A percentile compares a stretch with the other conserved stretches of the same genome.
Conservation (phyloP, 2,113 vertebrate species). For the Oriolus oriolus region DNA sequence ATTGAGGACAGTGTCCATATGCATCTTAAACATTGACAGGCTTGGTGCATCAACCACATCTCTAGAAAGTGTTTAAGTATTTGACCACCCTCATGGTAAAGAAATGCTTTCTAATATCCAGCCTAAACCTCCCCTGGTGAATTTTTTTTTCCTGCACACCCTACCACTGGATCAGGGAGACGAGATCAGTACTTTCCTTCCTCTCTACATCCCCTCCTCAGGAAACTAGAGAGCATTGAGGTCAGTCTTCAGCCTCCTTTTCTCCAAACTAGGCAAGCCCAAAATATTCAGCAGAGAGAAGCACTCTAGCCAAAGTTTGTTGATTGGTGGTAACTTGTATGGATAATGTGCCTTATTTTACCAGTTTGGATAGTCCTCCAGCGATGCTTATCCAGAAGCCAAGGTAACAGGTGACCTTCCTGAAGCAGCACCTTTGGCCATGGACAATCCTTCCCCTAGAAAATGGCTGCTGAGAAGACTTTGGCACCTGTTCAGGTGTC, state of each 20-base stretch:
- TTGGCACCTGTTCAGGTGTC: neutral
- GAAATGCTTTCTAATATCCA: neutral
- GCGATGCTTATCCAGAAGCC: neutral
- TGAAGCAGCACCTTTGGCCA: neutral
- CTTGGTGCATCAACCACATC: neutral
- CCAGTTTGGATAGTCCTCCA: neutral
- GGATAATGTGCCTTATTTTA: neutral
- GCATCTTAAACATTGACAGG: neutral
- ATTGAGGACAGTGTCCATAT: neutral
- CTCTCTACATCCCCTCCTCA: neutral
- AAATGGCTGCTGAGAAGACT: neutral
- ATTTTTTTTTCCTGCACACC: rapidly evolving
- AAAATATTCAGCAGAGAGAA: neutral
- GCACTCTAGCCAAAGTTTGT: neutral
- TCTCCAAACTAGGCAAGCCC: neutral
- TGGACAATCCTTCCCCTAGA: neutral
- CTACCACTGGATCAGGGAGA: neutral
- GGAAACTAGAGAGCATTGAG: neutral
- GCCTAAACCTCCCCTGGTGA: neutral
- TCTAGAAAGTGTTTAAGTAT: neutral
- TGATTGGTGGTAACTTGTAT: neutral
- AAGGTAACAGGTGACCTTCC: neutral
- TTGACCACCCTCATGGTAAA: neutral
- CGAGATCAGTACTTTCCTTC: neutral
- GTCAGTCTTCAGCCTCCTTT: neutral